Evolutionary conservation across 2,797 vertebrate species (phyloP), one percentile per base, ranked within the genome.

Genomic region (Nothura maculosa): DNA sequence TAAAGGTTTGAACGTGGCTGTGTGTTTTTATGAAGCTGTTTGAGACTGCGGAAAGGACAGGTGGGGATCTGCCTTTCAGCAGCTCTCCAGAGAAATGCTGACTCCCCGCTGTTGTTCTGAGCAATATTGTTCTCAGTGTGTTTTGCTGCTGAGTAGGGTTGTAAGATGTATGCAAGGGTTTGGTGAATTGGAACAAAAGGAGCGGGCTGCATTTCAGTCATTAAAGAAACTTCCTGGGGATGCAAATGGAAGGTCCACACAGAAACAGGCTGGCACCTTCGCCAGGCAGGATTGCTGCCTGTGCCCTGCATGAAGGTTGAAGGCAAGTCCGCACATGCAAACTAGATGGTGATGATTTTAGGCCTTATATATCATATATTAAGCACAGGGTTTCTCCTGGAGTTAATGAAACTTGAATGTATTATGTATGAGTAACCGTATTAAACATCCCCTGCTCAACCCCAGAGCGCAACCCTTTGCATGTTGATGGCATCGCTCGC

Each of bases 21-120:
- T 61, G 76, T 0, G 21, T 93, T 88, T 92, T 94, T 86, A 95
- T 95, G 95, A 89, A 92, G 92, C 63, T 30, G 50, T 28, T 82
- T 32, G 66, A 75, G 87, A 32, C 47, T 87, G 81, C 1, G 0
- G 52, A 77, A 76, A 76, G 62, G 47, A 16, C 85, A 28, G 89
- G 72, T 72, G 66, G n/a, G 67, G 73, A 48, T 88, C 3, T 28
- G 68, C 82, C 62, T 80, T 74, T 69, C 85, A 62, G 85, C 67
- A 67, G 43, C 87, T 72, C 67, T 74, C 74, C 1, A 3, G 77
- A 85, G 87, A 66, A 83, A 54, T 22, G 6, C 79, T 76, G 58
- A 18, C 10, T 84, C 42, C 42, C 24, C 27, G 57, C 64, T 58
- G 47, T 27, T 30, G 8, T 60, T 68, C 67, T 9, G 1, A 57